These are phyloP conservation scores for Nemotelus nigrinus DNA, from an alignment of 2,888 invertebrate genomes.

Conservation along the genomic window DNA sequence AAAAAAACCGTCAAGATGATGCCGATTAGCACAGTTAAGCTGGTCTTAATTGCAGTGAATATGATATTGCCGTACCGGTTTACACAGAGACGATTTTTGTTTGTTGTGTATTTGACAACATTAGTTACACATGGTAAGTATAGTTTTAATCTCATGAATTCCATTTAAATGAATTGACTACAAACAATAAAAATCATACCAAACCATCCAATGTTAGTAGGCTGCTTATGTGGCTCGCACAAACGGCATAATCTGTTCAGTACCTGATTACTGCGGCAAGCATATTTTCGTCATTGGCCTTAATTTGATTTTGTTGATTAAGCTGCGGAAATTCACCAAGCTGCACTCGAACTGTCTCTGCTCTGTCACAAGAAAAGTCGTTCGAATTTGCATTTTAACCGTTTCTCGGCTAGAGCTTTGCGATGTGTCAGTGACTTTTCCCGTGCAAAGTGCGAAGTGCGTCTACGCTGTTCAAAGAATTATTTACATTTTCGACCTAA, in stretches of 20 bases:
- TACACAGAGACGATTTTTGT: conserved; percentile 64
- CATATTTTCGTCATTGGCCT: conserved; percentile 47
- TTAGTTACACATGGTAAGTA: conserved; percentile 65
- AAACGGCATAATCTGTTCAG: conserved; percentile 10
- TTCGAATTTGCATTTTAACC: no score
- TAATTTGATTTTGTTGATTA: conserved; percentile 51
- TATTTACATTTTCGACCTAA: no score
- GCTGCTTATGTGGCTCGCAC: no score
- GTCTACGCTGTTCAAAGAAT: no score
- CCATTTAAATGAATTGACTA: no score
- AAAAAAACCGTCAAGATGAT: conserved; percentile 57
- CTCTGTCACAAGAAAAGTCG: conserved; percentile 27
- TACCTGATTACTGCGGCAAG: neutral
- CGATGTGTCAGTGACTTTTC: no score
- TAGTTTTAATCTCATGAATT: neutral
- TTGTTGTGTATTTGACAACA: conserved; percentile 64
- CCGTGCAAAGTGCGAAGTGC: no score
- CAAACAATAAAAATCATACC: no score
- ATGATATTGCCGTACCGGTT: conserved; percentile 64
- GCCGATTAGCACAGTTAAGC: conserved; percentile 64
- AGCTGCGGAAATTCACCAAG: conserved; percentile 47
- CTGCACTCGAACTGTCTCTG: neutral
- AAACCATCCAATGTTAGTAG: no score
- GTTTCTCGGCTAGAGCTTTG: no score
- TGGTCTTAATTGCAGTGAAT: conserved; percentile 64